These are phyloP conservation scores for Leucophenga montana DNA, from an alignment of 2,888 invertebrate genomes.

Conservation along the genomic window DNA sequence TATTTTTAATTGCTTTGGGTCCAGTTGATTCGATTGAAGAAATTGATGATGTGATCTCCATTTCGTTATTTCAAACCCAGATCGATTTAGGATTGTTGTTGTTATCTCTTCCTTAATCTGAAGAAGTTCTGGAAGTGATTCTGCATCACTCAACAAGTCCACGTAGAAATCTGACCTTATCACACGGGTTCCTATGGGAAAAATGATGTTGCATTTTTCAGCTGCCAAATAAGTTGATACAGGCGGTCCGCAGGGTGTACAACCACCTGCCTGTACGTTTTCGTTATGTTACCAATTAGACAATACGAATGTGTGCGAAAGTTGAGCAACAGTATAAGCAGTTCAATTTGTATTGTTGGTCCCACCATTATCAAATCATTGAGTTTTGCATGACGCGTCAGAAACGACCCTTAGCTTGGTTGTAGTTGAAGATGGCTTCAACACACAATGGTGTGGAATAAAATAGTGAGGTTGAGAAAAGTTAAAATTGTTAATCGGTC, in stretches of 20 bases:
- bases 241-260: neutral
- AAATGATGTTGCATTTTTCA: neutral
- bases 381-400: neutral
- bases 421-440: no score
- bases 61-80: neutral
- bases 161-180: neutral
- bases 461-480: no score
- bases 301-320: neutral
- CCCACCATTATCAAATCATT: no score
- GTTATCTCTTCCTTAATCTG: neutral
- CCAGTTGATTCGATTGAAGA: neutral
- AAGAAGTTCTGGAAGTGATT: no score
- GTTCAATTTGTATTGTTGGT: constrained; percentile 27
- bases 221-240: neutral
- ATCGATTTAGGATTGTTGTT: neutral
- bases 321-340: constrained; percentile 20
- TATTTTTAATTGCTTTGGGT: neutral
- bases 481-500: no score
- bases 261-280: neutral
- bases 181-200: neutral
- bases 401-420: neutral
- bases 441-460: no score
- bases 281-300: neutral
- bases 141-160: neutral
- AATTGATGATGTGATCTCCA: neutral